Evolutionary conservation across 2,888 invertebrate genomes (phyloP).

Genomic region (Acanthosepion esculentum): DNA sequence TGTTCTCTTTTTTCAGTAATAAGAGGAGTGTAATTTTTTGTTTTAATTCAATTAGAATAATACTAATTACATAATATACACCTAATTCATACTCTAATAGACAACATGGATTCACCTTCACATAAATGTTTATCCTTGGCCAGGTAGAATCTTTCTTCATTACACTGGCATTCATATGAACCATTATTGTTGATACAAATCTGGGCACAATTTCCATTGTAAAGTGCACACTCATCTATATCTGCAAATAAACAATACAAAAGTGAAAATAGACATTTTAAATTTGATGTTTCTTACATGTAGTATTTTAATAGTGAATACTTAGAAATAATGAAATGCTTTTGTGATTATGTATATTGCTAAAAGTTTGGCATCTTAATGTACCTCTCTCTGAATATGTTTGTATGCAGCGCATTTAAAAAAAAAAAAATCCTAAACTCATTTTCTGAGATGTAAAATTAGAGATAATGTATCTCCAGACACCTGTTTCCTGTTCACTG

Average conservation of each 20-base stretch:
- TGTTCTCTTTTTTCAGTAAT: too few relatives aligned
- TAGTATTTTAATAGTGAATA: background rate
- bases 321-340: background rate
- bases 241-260: constrained; percentile 64
- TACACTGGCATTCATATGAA: constrained; percentile 73
- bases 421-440: background rate
- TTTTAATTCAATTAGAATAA: background rate
- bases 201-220: constrained; percentile 74
- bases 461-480: background rate
- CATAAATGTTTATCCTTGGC: constrained; percentile 23
- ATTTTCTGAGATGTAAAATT: background rate
- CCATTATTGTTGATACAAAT: constrained; percentile 74
- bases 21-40: background rate
- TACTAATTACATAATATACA: background rate
- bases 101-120: background rate
- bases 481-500: background rate
- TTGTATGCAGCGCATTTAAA: background rate
- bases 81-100: too few relatives aligned
- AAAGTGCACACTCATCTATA: constrained; percentile 73
- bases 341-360: background rate
- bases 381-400: background rate
- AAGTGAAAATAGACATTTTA: background rate
- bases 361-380: background rate
- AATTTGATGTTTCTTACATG: background rate
- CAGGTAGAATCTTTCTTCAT: background rate